These are phyloP conservation scores for Drosophila silvestris DNA, from an alignment of 2,888 invertebrate species.

Conservation along the genomic window DNA sequence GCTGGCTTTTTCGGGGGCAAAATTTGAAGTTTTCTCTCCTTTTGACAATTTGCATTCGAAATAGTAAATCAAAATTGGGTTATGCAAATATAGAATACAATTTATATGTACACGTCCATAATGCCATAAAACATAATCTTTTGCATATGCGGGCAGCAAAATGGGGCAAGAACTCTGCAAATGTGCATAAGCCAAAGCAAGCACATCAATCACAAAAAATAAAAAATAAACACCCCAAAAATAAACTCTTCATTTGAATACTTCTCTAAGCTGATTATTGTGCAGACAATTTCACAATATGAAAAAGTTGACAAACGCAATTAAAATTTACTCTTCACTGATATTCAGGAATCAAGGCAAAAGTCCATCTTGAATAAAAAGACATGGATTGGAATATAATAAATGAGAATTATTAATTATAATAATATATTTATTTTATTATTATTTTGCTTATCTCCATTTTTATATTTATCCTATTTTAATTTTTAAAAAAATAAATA, in stretches of 20 bases:
- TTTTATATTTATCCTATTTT: neutral
- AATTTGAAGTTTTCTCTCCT: constrained; percentile 24
- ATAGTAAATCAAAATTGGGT: constrained; percentile 60
- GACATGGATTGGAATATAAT: neutral
- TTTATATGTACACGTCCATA: neutral
- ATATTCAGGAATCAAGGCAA: neutral
- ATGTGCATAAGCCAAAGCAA: neutral
- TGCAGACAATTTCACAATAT: neutral
- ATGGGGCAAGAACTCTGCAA: constrained; percentile 1
- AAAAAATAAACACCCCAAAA: neutral
- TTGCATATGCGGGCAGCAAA: neutral
- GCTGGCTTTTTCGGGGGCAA: neutral
- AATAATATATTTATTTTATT: too few species aligned
- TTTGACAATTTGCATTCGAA: constrained; percentile 56
- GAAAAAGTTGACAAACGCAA: neutral
- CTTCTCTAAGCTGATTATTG: neutral
- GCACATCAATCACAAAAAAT: neutral
- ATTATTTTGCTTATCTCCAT: neutral
- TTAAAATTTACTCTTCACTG: neutral
- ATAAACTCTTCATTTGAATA: neutral
- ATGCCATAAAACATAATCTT: constrained; percentile 6
- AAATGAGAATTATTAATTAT: too few species aligned
- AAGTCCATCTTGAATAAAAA: neutral
- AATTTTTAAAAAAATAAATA: neutral
- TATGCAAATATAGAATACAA: constrained; percentile 39